Evolutionary conservation across 1,140 invertebrate species (phyloP).

Genomic region (Solenopsis invicta): DNA sequence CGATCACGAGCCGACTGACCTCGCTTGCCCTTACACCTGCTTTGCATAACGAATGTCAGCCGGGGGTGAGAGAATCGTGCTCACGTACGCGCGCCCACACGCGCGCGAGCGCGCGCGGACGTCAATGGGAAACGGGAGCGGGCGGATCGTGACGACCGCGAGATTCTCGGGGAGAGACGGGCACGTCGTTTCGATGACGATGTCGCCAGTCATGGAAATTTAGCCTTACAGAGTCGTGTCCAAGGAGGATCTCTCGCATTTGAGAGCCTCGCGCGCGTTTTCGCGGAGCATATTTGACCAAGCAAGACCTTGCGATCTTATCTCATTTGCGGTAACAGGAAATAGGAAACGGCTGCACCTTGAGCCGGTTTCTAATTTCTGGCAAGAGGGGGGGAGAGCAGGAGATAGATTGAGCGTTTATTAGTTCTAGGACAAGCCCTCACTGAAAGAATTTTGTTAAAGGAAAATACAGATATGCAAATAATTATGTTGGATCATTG

Average conservation of each 20-base stretch:
- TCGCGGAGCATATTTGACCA: background rate
- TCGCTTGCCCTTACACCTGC: constrained; percentile 61
- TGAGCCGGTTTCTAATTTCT: constrained; percentile 12
- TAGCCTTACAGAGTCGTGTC: too few relatives aligned
- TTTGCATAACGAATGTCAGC: constrained; percentile 81
- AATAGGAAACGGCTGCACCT: background rate
- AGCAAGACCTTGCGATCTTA: constrained; percentile 9
- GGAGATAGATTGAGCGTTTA: background rate
- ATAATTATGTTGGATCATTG: too few relatives aligned
- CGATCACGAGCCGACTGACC: background rate
- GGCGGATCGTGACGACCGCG: constrained; percentile 15
- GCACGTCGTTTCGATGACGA: background rate
- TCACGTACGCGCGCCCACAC: background rate
- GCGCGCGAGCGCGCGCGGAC: constrained; percentile 8
- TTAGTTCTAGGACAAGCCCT: too few relatives aligned
- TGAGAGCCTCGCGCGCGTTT: background rate
- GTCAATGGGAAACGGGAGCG: constrained; percentile 18
- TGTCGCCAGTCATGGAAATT: constrained; percentile 6
- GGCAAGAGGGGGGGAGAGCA: too few relatives aligned
- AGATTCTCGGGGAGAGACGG: background rate
- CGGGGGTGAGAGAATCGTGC: background rate
- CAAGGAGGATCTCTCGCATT: too few relatives aligned
- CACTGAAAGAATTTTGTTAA: too few relatives aligned
- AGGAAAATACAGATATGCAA: too few relatives aligned
- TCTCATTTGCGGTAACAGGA: constrained; percentile 7